phyloP scores from a whole-genome alignment of 92 coral and sea anemone genomes.

The Porites rus region DNA sequence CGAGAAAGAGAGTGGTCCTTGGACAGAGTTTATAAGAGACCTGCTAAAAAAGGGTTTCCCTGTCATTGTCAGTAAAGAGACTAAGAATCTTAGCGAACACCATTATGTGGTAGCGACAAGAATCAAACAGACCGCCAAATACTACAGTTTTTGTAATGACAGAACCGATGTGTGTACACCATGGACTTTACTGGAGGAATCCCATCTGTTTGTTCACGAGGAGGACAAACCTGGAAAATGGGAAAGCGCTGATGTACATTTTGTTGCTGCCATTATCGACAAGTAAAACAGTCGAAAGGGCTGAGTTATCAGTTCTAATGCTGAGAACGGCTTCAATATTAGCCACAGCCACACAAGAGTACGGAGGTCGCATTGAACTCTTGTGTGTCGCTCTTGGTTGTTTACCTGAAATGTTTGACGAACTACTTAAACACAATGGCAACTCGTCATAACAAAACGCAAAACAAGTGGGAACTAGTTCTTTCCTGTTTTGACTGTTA shows the following conservation, averaged over 20 bases:
- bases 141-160: constrained; percentile 63
- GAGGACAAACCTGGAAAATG: constrained; percentile 69
- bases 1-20: neutral
- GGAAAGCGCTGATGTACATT: constrained; percentile 74
- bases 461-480: neutral
- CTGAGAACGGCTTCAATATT: neutral
- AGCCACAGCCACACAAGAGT: neutral
- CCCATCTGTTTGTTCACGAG: constrained; percentile 64
- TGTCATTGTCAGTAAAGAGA: constrained; percentile 76
- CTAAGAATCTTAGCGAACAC: constrained; percentile 43
- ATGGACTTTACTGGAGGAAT: constrained; percentile 60
- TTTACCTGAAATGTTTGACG: neutral
- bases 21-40: constrained; percentile 11
- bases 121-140: constrained; percentile 60
- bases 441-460: neutral
- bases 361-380: too few relatives aligned
- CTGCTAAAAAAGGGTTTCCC: constrained; percentile 72
- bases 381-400: too few relatives aligned
- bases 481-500: neutral
- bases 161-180: constrained; percentile 49
- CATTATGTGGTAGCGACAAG: constrained; percentile 77
- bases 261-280: constrained; percentile 71
- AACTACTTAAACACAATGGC: too few relatives aligned
- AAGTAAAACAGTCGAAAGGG: constrained; percentile 4
- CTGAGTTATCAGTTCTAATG: neutral